Base-by-base conservation (phyloP, 2,888 invertebrate genomes). In the Bombyx huttoni region DNA sequence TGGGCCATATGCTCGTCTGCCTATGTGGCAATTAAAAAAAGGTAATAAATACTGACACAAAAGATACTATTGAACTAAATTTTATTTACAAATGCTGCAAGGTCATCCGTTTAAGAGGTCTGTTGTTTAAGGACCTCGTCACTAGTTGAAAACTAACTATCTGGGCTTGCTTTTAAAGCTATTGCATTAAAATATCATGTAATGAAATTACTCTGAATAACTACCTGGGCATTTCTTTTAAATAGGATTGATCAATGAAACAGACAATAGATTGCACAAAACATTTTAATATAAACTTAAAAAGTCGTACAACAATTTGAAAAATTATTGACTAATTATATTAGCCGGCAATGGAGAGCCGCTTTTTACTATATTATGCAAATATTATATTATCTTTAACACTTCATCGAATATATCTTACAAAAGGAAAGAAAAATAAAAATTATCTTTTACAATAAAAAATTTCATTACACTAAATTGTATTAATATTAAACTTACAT, bases 211-310 rank as follows among this genome's bases (percentile, higher is more conserved):
- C 24, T 24, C 2, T 24, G 24, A 24, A 3, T 24, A 24, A 3
- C 24, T 24, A 24, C 24, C 3, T 24, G 5, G 24, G 24, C 24
- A 24, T 24, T 2, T 24, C 24, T 24, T 24, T 24, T 24, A 3
- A 24, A 24, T 24, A 24, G 47, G 10, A 12, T 51, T 54, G 49
- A 50, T 54, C 59, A 73, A 69, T 63, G 61, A 69, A 78, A 73
- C 68, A 68, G 69, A 78, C 71, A 81, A 62, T 85, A 88, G 90
- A 92, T 92, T 92, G 92, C 93, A 93, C 92, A 93, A 93, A 91
- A 93, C 92, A 91, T 93, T 93, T 93, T 93, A 93, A 93, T 93
- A 93, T 92, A 93, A 93, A 93, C 93, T 93, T 93, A 93, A 93
- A 93, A 93, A 93, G 91, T 89, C 91, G 92, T 93, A 93, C 93